Evolutionary conservation across 1,140 invertebrate species (phyloP).

Genomic region (Linepithema humile): DNA sequence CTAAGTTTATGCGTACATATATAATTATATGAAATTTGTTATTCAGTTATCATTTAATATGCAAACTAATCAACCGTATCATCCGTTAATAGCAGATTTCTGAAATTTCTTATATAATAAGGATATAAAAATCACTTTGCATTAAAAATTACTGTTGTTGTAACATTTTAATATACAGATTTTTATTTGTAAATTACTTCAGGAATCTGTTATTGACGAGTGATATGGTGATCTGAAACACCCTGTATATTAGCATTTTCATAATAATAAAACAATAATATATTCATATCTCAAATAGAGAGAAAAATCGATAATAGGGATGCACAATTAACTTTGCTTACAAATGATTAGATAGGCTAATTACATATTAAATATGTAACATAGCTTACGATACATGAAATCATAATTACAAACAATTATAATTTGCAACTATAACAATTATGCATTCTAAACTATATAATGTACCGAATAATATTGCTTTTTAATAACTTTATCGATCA

Average conservation of each 20-base stretch:
- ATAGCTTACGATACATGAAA: background rate
- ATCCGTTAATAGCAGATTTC: too few relatives aligned
- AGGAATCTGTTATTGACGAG: too few relatives aligned
- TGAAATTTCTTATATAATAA: too few relatives aligned
- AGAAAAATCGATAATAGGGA: background rate
- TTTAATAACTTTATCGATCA: background rate
- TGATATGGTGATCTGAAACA: too few relatives aligned
- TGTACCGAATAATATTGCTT: background rate
- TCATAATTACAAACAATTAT: background rate
- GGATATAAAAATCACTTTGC: too few relatives aligned
- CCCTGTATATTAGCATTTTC: too few relatives aligned
- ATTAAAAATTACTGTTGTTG: too few relatives aligned
- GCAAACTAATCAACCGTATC: too few relatives aligned
- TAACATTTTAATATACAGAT: too few relatives aligned
- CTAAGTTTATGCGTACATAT: background rate
- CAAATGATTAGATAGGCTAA: background rate
- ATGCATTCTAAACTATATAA: background rate
- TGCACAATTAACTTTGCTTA: background rate
- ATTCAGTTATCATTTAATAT: too few relatives aligned
- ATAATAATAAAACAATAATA: slow-evolving; percentile 2
- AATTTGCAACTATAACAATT: background rate
- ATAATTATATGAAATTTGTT: too few relatives aligned
- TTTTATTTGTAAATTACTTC: too few relatives aligned
- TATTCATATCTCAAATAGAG: background rate
- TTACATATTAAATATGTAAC: background rate